Base-by-base conservation (phyloP, 2,888 invertebrate genomes). In the Phyto melanocephala region DNA sequence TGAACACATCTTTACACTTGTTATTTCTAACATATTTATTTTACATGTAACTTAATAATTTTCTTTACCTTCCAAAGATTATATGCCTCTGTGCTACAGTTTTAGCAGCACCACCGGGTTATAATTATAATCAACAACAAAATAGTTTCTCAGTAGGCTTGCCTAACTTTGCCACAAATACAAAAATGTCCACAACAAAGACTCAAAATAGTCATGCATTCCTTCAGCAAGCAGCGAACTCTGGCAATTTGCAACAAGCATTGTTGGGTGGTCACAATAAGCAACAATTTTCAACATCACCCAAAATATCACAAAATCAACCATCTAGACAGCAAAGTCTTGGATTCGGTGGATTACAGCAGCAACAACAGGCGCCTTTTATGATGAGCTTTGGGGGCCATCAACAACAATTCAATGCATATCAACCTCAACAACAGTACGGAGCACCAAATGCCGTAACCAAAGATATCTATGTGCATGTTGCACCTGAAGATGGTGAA, bases 401-500 rank as follows among this genome's bases (percentile, higher is more conserved):
- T 15, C 81, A 79, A n/a, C 81, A 82, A 58, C 80, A 80, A 54
- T 76, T 81, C 54, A 72, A 58, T 74, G 37, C 71, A 35, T 68
- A 84, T 17, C 80, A 84, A 80, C 81, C 74, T 5, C 84, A 62
- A 28, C 85, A 82, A 11, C 80, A 79, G 28, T 77, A 68, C 10
- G 82, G 77, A 50, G 37, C 72, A 22, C 77, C 85, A 33, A 86
- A 88, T 5, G 80, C 89, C 0, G 85, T 91, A 37, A 90, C 90
- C 5, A 91, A 91, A 84, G 89, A 91, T 78, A 90, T 91, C 40
- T 91, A 90, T 78, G 89, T 91, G 13, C 91, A 91, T 84, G 88
- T 89, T n/a, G 89, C 91, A 0, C 91, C 81, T 6, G 90, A 91
- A 47, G 91, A 91, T 20, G 84, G 83, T 0, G 89, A 90, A 52